These are phyloP conservation scores for Brachionus calyciflorus DNA, from an alignment of 1,140 invertebrate species.

Conservation along the genomic window DNA sequence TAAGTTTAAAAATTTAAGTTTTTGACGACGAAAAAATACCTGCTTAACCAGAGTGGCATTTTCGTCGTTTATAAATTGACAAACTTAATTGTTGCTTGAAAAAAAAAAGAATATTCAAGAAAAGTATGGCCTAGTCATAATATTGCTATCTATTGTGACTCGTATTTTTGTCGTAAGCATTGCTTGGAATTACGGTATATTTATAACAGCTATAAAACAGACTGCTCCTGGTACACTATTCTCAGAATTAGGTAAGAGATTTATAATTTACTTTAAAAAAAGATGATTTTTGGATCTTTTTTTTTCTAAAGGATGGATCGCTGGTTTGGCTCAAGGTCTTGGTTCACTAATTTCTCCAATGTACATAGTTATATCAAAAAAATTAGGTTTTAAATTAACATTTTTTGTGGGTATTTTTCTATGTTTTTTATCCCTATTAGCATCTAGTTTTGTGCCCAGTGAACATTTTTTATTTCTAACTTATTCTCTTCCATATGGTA, in stretches of 20 bases:
- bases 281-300: neutral
- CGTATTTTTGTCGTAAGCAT: constrained; percentile 43
- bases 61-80: neutral
- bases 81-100: neutral
- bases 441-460: constrained; percentile 36
- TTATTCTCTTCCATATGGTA: constrained; percentile 34
- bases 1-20: too few relatives aligned
- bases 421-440: neutral
- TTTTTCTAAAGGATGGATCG: constrained; percentile 35
- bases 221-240: neutral
- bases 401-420: neutral
- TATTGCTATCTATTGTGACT: neutral
- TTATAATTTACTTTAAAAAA: neutral
- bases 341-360: constrained; percentile 13
- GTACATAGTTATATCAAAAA: neutral
- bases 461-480: constrained; percentile 44
- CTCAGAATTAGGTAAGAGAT: constrained; percentile 21
- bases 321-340: constrained; percentile 29
- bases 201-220: constrained; percentile 13
- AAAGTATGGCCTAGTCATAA: constrained; percentile 31
- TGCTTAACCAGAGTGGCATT: too few relatives aligned
- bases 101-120: neutral
- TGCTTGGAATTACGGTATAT: constrained; percentile 33
- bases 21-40: too few relatives aligned
- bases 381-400: neutral